Percentiles rank a stretch among this genome's conserved stretches.
phyloP scores from a whole-genome alignment of 1,140 invertebrate species.

The Drosophila nannoptera region DNA sequence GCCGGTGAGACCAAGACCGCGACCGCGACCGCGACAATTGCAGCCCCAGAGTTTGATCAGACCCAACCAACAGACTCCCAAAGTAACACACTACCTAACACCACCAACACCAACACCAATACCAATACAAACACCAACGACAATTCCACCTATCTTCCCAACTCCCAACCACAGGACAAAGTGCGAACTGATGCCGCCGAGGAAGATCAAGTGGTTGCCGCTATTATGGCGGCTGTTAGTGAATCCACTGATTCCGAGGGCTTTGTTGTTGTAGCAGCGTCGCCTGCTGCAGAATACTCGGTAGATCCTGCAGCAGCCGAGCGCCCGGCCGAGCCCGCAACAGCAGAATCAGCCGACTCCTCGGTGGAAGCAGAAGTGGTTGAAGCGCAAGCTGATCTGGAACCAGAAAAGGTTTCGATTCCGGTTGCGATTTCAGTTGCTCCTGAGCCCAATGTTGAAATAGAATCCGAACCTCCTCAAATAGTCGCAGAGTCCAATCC shows the following conservation, averaged over 20 bases:
- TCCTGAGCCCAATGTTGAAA: conserved; percentile 29
- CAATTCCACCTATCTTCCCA: conserved; percentile 41
- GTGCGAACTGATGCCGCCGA: conserved; percentile 36
- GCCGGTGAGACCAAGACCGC: conserved; percentile 15
- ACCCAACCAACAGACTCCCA: conserved; percentile 58
- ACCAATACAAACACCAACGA: conserved; percentile 26
- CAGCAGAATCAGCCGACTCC: not conserved
- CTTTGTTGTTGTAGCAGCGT: conserved; percentile 53
- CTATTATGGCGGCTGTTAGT: conserved; percentile 67
- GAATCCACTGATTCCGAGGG: conserved; percentile 51
- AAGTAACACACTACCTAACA: conserved; percentile 55
- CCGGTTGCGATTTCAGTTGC: conserved; percentile 19
- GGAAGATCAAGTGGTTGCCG: conserved; percentile 69
- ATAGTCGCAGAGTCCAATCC: conserved; percentile 10
- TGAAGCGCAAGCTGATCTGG: not conserved
- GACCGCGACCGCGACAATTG: conserved; percentile 60
- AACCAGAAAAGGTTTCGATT: not conserved
- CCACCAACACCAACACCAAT: conserved; percentile 21
- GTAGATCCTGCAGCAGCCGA: conserved; percentile 6
- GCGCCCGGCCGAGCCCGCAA: not conserved
- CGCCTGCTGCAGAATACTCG: not conserved
- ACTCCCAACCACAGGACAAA: conserved; percentile 50
- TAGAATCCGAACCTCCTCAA: conserved; percentile 16
- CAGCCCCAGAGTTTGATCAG: conserved; percentile 75
- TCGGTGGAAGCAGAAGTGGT: not conserved